Base-by-base conservation (phyloP, 2,888 invertebrate species). In the Pyrrhia umbra region DNA sequence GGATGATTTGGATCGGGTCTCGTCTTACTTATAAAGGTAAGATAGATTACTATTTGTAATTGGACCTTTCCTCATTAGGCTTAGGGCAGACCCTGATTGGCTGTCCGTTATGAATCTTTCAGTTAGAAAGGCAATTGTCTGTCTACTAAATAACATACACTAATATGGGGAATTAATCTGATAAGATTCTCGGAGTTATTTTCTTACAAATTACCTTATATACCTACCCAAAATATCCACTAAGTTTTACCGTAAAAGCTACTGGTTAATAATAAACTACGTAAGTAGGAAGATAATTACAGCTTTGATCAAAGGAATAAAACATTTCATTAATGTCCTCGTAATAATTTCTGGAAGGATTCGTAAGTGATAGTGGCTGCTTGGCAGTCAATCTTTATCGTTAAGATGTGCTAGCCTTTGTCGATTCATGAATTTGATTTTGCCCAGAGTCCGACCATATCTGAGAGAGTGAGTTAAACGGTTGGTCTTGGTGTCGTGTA, bases 31-130 rank as follows among this genome's bases (percentile, higher is more conserved):
- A 71, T 60, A 69, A 70, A 80, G 68, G 77, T 52, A 73, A 58
- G 56, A 61, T 55, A 52, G 68, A 75, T 71, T 83, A 67, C 49
- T 73, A 76, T 79, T 82, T 81, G 72, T 82, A 85, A 84, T 85
- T 84, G 73, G 71, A 78, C 61, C 63, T 75, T 67, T 56, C 59
- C 70, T 84, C 75, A 77, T 81, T 83, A 79, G 42, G 73, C 59
- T 78, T 63, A 67, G 21, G 39, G n/a, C 16, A 21, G 37, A n/a
- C 47, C 6, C 10, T 58, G 46, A 75, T 71, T 71, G 39, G 27
- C 42, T 75, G 9, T 21, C 15, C 46, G 46, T 63, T 43, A 57
- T 60, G 27, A 21, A 60, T 45, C 18, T 25, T 37, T 23, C 18
- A 10, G 34, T 49, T 45, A 16, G 10, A 37, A 50, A 46, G 15